Evolutionary conservation across 2,797 vertebrate genomes (phyloP).

Genomic region (Zenarchopterus dispar): DNA sequence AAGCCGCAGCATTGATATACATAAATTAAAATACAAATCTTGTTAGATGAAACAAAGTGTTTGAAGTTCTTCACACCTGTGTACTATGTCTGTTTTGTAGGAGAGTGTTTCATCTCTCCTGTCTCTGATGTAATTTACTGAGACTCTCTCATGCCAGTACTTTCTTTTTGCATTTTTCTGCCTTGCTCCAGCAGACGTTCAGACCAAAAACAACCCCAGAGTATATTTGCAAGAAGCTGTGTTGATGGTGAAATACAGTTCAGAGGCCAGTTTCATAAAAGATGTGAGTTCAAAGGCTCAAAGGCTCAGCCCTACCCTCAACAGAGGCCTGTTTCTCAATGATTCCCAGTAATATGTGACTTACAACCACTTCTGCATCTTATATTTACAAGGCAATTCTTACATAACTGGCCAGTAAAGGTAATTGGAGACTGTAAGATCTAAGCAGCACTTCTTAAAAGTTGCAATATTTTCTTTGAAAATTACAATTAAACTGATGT

Average conservation of each 20-base stretch:
- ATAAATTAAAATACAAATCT: conserved; percentile 11
- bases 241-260: background rate
- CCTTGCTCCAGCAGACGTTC: conserved; percentile 5
- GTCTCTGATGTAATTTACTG: conserved; percentile 6
- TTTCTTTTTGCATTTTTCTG: conserved; percentile 1
- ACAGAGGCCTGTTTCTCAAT: background rate
- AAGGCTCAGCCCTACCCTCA: background rate
- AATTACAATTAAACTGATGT: too few relatives aligned
- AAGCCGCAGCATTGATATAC: background rate
- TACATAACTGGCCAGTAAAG: too few relatives aligned
- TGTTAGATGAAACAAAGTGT: conserved; percentile 14
- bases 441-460: too few relatives aligned
- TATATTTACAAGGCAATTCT: too few relatives aligned
- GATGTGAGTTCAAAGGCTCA: background rate
- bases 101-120: conserved; percentile 19
- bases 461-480: too few relatives aligned
- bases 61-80: conserved; percentile 1
- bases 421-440: too few relatives aligned
- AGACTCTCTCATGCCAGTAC: conserved; percentile 11
- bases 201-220: background rate
- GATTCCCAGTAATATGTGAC: background rate
- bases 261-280: background rate
- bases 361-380: background rate
- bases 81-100: background rate
- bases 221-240: background rate